Evolutionary conservation across 2,888 invertebrate genomes (phyloP), one percentile per base, ranked within the genome.

Genomic region (Lypha dubia): DNA sequence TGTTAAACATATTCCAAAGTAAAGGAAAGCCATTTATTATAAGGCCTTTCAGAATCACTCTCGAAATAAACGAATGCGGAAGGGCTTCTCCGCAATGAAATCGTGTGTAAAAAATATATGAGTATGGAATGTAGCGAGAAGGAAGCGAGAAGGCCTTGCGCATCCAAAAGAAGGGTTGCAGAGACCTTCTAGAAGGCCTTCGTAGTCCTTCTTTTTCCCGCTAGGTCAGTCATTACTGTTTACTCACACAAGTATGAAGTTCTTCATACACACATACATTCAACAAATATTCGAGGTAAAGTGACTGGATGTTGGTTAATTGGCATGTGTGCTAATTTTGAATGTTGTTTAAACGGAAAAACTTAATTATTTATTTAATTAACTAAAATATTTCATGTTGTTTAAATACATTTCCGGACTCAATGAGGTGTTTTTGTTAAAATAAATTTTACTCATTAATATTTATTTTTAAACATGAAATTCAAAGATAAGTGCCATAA

Each of bases 301-400:
- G 15, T 24, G 0, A 17, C 22, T 0, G 44, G 11, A 24, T 38
- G 11, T 56, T 32, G n/a, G 71, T 58, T 58, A 58, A 20, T 46
- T 15, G 13, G 44, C 32, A 22, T 60, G 17, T 75, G 46, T 46
- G 46, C 65, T 67, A 53, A 68, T 56, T 51, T 60, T 35, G 51
- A 35, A 74, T 56, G 56, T 56, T 53, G 58, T 79, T 79, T 75
- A 79, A 83, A 70, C 74, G 74, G 70, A 83, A 83, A 74, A 79
- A 56, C 63, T 83, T 79, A 79, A 75, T 75, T 83, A 83, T 83
- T 83, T 79, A 79, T 79, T 79, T 83, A 79, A 83, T 83, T 79
- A 83, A 79, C 79, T 70, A 56, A 38, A 79, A 79, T 75, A 74
- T 65, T 75, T 75, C 51, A 79, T 75, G 51, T 41, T 44, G 62